Evolutionary conservation across 2,113 vertebrate species (phyloP).

Genomic region (Percopsis transmontana): DNA sequence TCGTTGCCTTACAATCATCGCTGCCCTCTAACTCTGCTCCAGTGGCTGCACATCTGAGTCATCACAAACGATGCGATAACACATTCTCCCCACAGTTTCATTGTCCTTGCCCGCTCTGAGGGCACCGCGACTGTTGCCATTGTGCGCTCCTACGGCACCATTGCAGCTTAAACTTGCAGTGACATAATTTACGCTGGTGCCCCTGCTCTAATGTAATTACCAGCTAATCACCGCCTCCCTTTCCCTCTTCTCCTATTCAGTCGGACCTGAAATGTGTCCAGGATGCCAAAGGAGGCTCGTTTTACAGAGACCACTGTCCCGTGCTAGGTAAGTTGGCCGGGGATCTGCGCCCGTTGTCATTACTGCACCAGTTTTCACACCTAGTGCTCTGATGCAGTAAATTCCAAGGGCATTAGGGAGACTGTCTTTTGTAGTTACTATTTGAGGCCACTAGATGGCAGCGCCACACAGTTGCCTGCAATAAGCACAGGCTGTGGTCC

Average conservation of each 20-base stretch:
- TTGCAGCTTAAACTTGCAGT: conserved; percentile 16
- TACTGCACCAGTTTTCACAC: conserved; percentile 68
- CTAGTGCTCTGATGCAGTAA: conserved; percentile 69
- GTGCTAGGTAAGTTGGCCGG: conserved; percentile 88
- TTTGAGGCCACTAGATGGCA: conserved; percentile 75
- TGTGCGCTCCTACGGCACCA: conserved; percentile 15
- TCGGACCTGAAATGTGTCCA: conserved; percentile 99
- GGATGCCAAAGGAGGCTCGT: conserved; percentile 99
- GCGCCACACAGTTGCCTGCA: conserved; percentile 50
- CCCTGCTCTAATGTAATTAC: conserved; percentile 46
- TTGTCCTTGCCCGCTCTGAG: conserved; percentile 37
- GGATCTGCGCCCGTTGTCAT: conserved; percentile 41
- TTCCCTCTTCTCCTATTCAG: conserved; percentile 67
- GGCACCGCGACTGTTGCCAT: conserved; percentile 38
- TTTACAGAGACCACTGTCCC: conserved; percentile 99
- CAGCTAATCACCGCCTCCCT: conserved; percentile 31
- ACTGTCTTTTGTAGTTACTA: conserved; percentile 27
- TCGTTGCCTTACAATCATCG: conserved; percentile 41
- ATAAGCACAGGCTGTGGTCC: conserved; percentile 9
- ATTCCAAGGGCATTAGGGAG: conserved; percentile 68
- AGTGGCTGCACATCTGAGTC: conserved; percentile 61
- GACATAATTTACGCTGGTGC: conserved; percentile 45
- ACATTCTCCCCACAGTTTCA: conserved; percentile 25
- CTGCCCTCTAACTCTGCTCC: conserved; percentile 59
- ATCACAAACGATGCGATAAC: conserved; percentile 51